phyloP scores from a whole-genome alignment of 1,140 invertebrate genomes.

The Oreohelix idahoensis region DNA sequence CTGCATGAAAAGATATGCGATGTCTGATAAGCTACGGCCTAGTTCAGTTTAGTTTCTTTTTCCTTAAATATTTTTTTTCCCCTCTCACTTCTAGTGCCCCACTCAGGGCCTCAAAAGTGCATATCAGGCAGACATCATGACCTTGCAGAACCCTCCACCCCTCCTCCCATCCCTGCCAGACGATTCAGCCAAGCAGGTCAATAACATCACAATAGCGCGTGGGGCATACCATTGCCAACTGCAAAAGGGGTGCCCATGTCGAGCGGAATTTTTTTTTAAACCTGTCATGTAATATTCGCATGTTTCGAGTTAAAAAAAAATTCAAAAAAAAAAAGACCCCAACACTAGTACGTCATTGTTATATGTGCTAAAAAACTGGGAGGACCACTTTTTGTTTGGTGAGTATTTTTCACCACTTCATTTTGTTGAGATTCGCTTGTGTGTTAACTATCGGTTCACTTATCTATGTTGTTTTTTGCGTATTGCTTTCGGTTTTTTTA shows the following conservation, averaged over 20 bases:
- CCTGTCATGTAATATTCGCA: background rate
- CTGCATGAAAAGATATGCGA: background rate
- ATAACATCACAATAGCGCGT: constrained; percentile 16
- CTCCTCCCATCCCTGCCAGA: background rate
- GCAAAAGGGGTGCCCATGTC: constrained; percentile 7
- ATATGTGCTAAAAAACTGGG: background rate
- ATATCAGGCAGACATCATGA: constrained; percentile 3
- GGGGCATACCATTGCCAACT: constrained; percentile 5
- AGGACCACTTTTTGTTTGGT: background rate
- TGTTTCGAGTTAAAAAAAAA: background rate
- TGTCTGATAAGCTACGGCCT: background rate
- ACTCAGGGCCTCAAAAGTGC: constrained; percentile 1
- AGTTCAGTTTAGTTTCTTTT: too few species aligned
- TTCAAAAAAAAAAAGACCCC: background rate
- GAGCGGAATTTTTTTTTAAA: background rate
- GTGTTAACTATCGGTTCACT: too few species aligned
- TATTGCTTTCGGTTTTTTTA: too few species aligned
- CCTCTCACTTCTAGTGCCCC: background rate
- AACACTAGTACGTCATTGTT: background rate
- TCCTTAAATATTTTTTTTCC: background rate
- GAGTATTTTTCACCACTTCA: background rate
- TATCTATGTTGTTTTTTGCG: too few species aligned
- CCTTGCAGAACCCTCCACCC: background rate
- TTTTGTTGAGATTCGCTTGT: too few species aligned
- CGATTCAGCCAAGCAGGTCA: constrained; percentile 6